A percentile compares a stretch with the other conserved stretches of the same genome.
Conservation (phyloP, 2,113 vertebrate species). For the Oceanites oceanicus region DNA sequence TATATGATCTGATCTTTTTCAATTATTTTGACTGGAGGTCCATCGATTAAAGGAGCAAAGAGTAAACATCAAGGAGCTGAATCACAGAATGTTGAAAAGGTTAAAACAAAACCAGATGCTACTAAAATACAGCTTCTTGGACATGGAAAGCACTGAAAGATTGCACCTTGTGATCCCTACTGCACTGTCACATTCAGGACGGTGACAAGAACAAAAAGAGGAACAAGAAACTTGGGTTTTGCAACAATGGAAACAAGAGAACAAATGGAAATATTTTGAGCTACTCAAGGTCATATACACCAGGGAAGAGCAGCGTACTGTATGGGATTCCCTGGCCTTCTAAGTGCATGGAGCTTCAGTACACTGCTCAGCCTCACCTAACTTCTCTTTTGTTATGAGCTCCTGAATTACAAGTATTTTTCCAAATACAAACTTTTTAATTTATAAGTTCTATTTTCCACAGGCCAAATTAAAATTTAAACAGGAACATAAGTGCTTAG, state of each 20-base stretch:
- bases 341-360: not conserved
- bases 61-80: constrained; percentile 6
- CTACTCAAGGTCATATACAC: not conserved
- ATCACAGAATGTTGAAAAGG: constrained; percentile 29
- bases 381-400: not conserved
- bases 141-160: not conserved
- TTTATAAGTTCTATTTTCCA: not conserved
- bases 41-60: not conserved
- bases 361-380: not conserved
- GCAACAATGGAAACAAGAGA: not conserved
- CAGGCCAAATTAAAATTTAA: constrained; percentile 43
- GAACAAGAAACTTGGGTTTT: not conserved
- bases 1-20: constrained; percentile 1
- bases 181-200: not conserved
- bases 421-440: not conserved
- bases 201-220: not conserved
- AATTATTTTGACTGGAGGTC: not conserved
- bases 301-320: not conserved
- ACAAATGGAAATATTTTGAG: not conserved
- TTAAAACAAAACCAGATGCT: not conserved
- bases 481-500: not conserved
- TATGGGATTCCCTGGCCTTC: not conserved
- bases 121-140: not conserved
- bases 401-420: not conserved
- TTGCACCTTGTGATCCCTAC: not conserved